These are phyloP conservation scores for Scartelaos histophorus DNA, from an alignment of 2,113 vertebrate species.

Conservation along the genomic window DNA sequence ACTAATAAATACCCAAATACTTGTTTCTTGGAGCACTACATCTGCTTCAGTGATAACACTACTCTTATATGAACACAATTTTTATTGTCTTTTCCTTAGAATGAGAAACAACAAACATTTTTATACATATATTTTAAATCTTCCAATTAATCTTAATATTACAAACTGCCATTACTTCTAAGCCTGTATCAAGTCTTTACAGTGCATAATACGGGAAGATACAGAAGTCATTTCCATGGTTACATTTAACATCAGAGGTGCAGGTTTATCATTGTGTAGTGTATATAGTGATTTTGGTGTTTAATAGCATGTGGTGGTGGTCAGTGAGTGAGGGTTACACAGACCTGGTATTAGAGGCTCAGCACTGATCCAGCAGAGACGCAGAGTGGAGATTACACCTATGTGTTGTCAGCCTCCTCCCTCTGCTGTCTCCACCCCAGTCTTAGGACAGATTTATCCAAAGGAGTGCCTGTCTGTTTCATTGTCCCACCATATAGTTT, in stretches of 20 bases:
- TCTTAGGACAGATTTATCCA: conserved; percentile 25
- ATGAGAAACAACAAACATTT: neutral
- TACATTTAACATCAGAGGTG: conserved; percentile 36
- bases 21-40: neutral
- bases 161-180: too few species aligned
- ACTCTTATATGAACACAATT: too few species aligned
- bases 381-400: conserved; percentile 43
- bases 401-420: conserved; percentile 39
- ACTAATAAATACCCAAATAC: neutral
- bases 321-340: conserved; percentile 9
- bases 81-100: neutral
- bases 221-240: neutral
- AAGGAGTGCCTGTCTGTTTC: conserved; percentile 15
- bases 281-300: neutral
- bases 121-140: neutral
- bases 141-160: too few species aligned
- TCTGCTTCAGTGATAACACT: neutral
- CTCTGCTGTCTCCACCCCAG: conserved; percentile 28
- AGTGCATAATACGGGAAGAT: conserved; percentile 12
- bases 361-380: conserved; percentile 46
- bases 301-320: conserved; percentile 1
- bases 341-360: conserved; percentile 44
- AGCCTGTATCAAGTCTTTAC: neutral
- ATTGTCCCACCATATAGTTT: neutral
- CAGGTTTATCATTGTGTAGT: neutral